Conservation (phyloP, 2,113 vertebrate genomes). For the Platycercus adscitus region DNA sequence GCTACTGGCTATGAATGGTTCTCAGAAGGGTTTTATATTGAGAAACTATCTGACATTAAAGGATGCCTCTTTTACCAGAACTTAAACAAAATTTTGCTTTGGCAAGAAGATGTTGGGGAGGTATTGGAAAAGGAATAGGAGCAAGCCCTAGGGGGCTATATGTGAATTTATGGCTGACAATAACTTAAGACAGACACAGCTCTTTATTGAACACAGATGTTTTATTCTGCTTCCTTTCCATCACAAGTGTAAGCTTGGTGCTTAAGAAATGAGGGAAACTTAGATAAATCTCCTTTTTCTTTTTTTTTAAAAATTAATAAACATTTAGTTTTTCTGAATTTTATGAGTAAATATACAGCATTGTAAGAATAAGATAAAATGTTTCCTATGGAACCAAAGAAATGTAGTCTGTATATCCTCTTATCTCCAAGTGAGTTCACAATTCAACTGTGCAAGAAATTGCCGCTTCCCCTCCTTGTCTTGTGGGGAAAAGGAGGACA, state of each 20-base stretch:
- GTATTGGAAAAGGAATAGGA: constrained; percentile 24
- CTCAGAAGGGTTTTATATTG: constrained; percentile 50
- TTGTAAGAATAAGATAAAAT: neutral
- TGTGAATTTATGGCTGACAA: constrained; percentile 58
- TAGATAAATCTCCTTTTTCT: neutral
- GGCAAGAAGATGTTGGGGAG: constrained; percentile 28
- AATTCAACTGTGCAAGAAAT: neutral
- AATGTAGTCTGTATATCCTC: neutral
- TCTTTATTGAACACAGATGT: constrained; percentile 66
- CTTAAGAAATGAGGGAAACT: neutral
- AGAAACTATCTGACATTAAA: constrained; percentile 18
- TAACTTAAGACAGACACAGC: constrained; percentile 57
- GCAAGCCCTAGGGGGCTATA: constrained; percentile 24
- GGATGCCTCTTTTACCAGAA: constrained; percentile 13
- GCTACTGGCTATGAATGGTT: constrained; percentile 17
- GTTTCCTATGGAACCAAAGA: neutral
- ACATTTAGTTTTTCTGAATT: neutral
- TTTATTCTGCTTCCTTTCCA: constrained; percentile 33
- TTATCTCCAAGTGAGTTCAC: neutral
- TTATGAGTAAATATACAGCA: neutral
- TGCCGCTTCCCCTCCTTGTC: neutral
- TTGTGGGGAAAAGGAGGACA: neutral
- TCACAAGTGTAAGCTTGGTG: neutral
- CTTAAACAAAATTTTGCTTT: constrained; percentile 18
- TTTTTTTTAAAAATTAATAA: neutral